Evolutionary conservation across 2,797 vertebrate species (phyloP), one percentile per base, ranked within the genome.

Genomic region (Ptychobarbus kaznakovi): DNA sequence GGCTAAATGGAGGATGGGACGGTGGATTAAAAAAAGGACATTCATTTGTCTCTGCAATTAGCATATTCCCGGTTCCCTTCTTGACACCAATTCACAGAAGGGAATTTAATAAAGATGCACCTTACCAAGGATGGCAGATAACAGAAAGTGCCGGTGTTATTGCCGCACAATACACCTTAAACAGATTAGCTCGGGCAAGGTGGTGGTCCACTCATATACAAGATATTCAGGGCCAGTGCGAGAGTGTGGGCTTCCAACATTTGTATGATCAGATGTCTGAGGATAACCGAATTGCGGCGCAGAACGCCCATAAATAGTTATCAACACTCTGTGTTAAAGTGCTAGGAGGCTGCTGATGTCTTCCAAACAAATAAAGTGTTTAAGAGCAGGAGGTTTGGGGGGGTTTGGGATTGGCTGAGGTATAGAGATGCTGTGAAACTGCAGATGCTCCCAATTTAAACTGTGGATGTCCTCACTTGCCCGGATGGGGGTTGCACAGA

Each of bases 91-190:
- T 96, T 97, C 95, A 96, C 94, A 96, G 95, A 94, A 83, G 94
- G 93, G 95, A 96, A 97, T 98, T 97, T 97, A 97, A 97, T 97
- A 97, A 97, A 98, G 97, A 97, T 96, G 96, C 97, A 96, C 95
- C 96, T 98, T 97, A 98, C 98, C 96, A 96, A 96, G 93, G 95
- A 93, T 90, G 92, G 90, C 96, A 95, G 96, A 97, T 97, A 97
- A 97, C 95, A 94, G 94, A 96, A 96, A 97, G 96, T 96, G 95
- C 95, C 93, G 89, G 94, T 95, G 94, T 95, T 96, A 97, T 97
- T 96, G 94, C 95, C 93, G 91, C 95, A 96, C 96, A 95, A 94
- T 96, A 95, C 96, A 94, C 94, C 96, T 96, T 92, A 97, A 97
- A 96, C 94, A 96, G 93, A 95, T 97, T 96, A 96, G 75, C 74